Evolutionary conservation across 2,113 vertebrate genomes (phyloP).

Genomic region (Oreotrochilus melanogaster): DNA sequence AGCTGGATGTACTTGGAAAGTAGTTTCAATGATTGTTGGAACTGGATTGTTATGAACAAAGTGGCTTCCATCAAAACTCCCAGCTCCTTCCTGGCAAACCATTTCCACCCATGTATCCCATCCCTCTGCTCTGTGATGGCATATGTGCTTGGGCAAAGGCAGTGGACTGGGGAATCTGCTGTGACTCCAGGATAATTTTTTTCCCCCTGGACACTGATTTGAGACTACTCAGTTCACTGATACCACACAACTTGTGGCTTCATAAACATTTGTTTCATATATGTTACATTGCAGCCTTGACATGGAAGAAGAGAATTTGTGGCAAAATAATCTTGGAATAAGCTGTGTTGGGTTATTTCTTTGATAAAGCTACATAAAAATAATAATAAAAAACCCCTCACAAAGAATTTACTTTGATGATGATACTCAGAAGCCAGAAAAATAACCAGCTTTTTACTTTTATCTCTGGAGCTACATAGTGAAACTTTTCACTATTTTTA

Average conservation of each 20-base stretch:
- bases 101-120: rapidly evolving
- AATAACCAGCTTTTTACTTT: neutral
- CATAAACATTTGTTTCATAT: neutral
- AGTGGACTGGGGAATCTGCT: neutral
- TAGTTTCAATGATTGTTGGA: neutral
- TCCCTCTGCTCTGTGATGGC: neutral
- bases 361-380: neutral
- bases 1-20: neutral
- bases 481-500: neutral
- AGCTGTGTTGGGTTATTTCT: neutral
- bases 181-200: neutral
- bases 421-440: neutral
- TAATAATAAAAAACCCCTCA: neutral
- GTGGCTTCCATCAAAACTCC: neutral
- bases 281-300: neutral
- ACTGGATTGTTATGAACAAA: neutral
- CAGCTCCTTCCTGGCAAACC: neutral
- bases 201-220: rapidly evolving
- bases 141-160: neutral
- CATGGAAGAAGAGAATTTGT: neutral
- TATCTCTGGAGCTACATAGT: neutral
- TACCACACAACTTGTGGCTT: neutral
- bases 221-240: neutral
- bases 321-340: neutral
- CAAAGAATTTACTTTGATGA: neutral